phyloP scores from a whole-genome alignment of 2,888 invertebrate species.

The Drosophila formosana region DNA sequence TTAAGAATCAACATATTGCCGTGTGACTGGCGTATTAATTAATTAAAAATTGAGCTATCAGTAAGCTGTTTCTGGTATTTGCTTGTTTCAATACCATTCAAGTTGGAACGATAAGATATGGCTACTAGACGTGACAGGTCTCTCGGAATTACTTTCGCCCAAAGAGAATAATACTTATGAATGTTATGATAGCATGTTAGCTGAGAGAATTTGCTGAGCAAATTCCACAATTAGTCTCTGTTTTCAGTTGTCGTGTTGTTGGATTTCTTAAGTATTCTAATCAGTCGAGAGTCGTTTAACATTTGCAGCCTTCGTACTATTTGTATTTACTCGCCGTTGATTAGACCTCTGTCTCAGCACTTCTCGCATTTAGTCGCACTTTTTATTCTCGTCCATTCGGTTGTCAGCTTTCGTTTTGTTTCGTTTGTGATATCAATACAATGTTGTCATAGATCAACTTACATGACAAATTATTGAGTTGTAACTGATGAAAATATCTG shows the following conservation, averaged over 20 bases:
- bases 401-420: conserved; percentile 24
- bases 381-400: conserved; percentile 57
- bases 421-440: background rate
- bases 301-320: conserved; percentile 71
- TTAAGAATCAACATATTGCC: conserved; percentile 16
- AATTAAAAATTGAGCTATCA: conserved; percentile 49
- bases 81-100: conserved; percentile 18
- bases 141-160: conserved; percentile 54
- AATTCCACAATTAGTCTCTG: conserved; percentile 48
- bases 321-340: conserved; percentile 62
- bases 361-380: conserved; percentile 59
- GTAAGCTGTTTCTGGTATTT: conserved; percentile 21
- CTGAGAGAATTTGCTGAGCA: conserved; percentile 41
- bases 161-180: conserved; percentile 16
- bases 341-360: conserved; percentile 51
- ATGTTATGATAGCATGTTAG: conserved; percentile 15
- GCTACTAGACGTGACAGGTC: background rate
- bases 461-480: background rate
- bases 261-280: conserved; percentile 64
- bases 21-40: conserved; percentile 32
- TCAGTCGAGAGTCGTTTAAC: conserved; percentile 58
- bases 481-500: background rate
- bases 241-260: conserved; percentile 17
- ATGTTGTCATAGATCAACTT: background rate
- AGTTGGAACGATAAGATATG: conserved; percentile 53